A percentile compares a stretch with the other conserved stretches of the same genome.
phyloP scores from a whole-genome alignment of 2,888 invertebrate species.

The Dryobota labecula region DNA sequence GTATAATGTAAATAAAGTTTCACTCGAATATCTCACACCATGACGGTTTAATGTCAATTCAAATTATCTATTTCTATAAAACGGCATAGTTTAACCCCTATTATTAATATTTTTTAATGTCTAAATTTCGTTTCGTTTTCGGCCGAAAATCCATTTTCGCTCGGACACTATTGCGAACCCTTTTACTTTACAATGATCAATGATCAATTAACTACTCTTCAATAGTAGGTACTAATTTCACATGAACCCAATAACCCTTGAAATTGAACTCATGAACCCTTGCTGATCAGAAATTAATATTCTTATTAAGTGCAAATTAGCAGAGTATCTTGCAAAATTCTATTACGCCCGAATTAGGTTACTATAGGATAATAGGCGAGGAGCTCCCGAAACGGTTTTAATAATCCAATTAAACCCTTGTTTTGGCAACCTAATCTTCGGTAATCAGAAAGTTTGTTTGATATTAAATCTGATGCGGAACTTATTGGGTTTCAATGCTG shows the following conservation, averaged over 20 bases:
- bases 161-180: too few species aligned
- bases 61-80: too few species aligned
- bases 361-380: conserved; percentile 2
- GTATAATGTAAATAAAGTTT: too few species aligned
- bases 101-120: too few species aligned
- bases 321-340: conserved; percentile 34
- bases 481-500: background rate
- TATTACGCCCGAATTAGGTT: conserved; percentile 31
- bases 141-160: too few species aligned
- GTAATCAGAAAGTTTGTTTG: conserved; percentile 5
- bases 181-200: background rate
- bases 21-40: too few species aligned
- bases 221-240: conserved; percentile 16
- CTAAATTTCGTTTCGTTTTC: too few species aligned
- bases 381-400: conserved; percentile 27
- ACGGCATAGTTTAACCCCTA: too few species aligned
- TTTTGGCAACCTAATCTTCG: background rate
- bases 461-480: background rate
- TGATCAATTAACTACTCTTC: background rate
- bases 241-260: conserved; percentile 10
- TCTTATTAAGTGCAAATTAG: conserved; percentile 39
- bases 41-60: too few species aligned
- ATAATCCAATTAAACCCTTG: conserved; percentile 28
- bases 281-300: conserved; percentile 45
- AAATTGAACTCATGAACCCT: conserved; percentile 25